Conservation (phyloP, 2,888 invertebrate species). For the Tuta absoluta region DNA sequence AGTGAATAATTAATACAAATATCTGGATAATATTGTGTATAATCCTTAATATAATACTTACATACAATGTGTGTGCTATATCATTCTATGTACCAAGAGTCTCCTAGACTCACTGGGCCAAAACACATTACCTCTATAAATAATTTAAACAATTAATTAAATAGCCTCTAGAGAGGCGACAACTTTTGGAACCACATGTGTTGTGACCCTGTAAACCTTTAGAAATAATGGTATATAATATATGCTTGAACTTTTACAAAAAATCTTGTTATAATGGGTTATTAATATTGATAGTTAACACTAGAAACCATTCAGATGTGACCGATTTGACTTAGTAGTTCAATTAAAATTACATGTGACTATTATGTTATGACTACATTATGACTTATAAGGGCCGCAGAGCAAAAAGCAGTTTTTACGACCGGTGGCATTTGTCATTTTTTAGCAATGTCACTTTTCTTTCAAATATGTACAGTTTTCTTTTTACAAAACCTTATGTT, state of each 20-base stretch:
- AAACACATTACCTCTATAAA: constrained; percentile 15
- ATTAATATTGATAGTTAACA: background rate
- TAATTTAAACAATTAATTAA: background rate
- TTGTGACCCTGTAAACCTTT: constrained; percentile 14
- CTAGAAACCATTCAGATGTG: constrained; percentile 21
- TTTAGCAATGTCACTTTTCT: no score
- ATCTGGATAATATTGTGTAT: constrained; percentile 10
- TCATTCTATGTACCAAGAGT: background rate
- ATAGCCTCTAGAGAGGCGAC: background rate
- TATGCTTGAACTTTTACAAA: background rate
- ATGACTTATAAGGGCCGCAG: no score
- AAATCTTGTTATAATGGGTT: constrained; percentile 12
- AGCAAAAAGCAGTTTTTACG: no score
- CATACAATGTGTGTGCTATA: constrained; percentile 5
- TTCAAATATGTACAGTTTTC: no score
- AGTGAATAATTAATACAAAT: background rate
- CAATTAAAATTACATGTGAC: constrained; percentile 7
- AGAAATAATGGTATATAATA: constrained; percentile 2
- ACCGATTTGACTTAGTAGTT: constrained; percentile 21
- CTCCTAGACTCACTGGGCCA: constrained; percentile 14
- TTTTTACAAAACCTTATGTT: no score
- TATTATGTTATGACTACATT: no score
- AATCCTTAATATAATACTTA: constrained; percentile 13
- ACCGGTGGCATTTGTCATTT: no score
- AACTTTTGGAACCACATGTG: background rate